A percentile compares a stretch with the other conserved stretches of the same genome.
phyloP scores from a whole-genome alignment of 2,888 invertebrate species.

The Ferrisia virgata region DNA sequence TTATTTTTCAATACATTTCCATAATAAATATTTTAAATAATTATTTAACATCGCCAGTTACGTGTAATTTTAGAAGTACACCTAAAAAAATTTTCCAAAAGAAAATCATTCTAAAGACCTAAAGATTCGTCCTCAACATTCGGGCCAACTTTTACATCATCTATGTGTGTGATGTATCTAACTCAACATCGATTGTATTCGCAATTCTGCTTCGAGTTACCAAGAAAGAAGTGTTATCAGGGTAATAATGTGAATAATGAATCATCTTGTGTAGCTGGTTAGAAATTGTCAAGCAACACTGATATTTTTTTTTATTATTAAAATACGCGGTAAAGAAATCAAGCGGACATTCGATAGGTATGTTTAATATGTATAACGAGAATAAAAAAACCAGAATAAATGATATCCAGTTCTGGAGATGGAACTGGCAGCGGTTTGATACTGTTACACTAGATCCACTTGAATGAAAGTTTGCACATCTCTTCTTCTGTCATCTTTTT shows the following conservation, averaged over 20 bases:
- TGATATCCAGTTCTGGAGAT: neutral
- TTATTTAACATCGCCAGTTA: no score
- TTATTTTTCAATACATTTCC: neutral
- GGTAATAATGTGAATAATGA: neutral
- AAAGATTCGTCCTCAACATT: no score
- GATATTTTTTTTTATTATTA: neutral
- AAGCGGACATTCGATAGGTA: neutral
- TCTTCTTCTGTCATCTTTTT: neutral
- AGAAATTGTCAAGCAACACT: neutral
- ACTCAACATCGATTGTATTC: no score
- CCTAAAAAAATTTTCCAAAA: no score
- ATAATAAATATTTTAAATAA: neutral
- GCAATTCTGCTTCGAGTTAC: no score
- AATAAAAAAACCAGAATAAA: conserved; percentile 18
- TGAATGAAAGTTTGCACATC: neutral
- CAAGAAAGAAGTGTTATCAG: no score
- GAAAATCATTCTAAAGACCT: no score
- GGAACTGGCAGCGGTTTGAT: neutral
- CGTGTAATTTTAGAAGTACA: no score
- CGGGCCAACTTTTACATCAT: no score
- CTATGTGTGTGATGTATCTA: no score
- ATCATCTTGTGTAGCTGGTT: neutral
- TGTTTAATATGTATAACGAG: neutral
- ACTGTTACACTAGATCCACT: neutral
- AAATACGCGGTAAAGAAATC: neutral